Evolutionary conservation across 2,797 vertebrate genomes (phyloP).

Genomic region (Microchirus variegatus): DNA sequence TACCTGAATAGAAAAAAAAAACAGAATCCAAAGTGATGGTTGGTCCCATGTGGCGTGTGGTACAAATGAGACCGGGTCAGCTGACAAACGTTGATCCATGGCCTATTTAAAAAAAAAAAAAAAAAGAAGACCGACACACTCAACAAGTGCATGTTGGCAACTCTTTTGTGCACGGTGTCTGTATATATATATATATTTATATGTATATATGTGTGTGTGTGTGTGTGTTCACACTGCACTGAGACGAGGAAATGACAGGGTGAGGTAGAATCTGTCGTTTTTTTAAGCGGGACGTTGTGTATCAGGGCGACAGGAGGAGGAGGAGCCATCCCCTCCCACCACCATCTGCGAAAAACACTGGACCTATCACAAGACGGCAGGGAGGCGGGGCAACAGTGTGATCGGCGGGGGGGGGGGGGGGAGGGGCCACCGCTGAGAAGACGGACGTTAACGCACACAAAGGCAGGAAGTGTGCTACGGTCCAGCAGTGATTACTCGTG

Average conservation of each 20-base stretch:
- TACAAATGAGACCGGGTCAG: slow-evolving; percentile 14
- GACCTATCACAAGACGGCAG: slow-evolving; percentile 25
- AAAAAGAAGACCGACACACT: slow-evolving; percentile 15
- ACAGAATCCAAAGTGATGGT: slow-evolving; percentile 37
- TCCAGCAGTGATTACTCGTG: slow-evolving; percentile 9
- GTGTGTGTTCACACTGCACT: slow-evolving; percentile 39
- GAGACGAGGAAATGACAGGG: slow-evolving; percentile 65
- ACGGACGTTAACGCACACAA: neutral
- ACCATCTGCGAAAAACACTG: slow-evolving; percentile 9
- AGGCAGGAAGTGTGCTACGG: slow-evolving; percentile 34
- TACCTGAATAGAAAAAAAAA: slow-evolving; percentile 39
- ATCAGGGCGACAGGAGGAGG: neutral
- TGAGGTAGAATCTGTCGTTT: slow-evolving; percentile 79
- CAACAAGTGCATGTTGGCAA: slow-evolving; percentile 32
- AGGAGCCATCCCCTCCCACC: slow-evolving; percentile 32
- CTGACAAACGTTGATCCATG: slow-evolving; percentile 26
- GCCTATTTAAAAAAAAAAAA: slow-evolving; percentile 2
- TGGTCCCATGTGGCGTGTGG: slow-evolving; percentile 57
- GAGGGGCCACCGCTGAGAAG: slow-evolving; percentile 6
- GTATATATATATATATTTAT: no score
- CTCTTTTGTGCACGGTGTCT: neutral
- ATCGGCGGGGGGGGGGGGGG: slow-evolving; percentile 4
- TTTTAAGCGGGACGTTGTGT: slow-evolving; percentile 48
- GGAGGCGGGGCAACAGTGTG: slow-evolving; percentile 9
- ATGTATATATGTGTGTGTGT: neutral